These are phyloP conservation scores for Armadillidium nasatum DNA, from an alignment of 1,140 invertebrate species.

Conservation along the genomic window DNA sequence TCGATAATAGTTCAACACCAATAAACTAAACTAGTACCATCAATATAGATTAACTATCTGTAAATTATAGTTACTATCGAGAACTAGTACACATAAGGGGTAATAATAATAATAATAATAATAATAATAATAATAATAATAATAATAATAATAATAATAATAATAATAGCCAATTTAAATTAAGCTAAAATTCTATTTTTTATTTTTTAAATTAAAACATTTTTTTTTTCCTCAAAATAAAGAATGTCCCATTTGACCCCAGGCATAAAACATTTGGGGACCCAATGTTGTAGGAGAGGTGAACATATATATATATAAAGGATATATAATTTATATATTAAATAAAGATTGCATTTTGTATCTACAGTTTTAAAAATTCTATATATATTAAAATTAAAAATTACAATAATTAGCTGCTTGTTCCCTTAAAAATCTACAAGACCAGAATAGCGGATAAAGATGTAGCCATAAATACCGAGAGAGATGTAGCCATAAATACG, in stretches of 20 bases:
- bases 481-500: not conserved
- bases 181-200: no score
- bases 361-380: not conserved
- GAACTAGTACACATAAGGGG: not conserved
- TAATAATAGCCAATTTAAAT: not conserved
- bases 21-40: no score
- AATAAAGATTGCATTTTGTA: not conserved
- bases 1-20: no score
- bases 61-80: not conserved
- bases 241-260: not conserved
- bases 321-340: not conserved
- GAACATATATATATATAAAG: not conserved
- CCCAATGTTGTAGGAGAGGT: no score
- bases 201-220: no score
- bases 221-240: no score
- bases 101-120: not conserved
- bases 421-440: not conserved
- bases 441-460: not conserved
- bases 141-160: not conserved
- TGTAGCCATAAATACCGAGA: no score
- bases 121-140: constrained; percentile 11
- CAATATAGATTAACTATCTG: not conserved
- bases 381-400: not conserved
- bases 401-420: not conserved
- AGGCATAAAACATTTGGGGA: not conserved